These are phyloP conservation scores for Lamprotornis superbus DNA, from an alignment of 2,113 vertebrate species.

Conservation along the genomic window DNA sequence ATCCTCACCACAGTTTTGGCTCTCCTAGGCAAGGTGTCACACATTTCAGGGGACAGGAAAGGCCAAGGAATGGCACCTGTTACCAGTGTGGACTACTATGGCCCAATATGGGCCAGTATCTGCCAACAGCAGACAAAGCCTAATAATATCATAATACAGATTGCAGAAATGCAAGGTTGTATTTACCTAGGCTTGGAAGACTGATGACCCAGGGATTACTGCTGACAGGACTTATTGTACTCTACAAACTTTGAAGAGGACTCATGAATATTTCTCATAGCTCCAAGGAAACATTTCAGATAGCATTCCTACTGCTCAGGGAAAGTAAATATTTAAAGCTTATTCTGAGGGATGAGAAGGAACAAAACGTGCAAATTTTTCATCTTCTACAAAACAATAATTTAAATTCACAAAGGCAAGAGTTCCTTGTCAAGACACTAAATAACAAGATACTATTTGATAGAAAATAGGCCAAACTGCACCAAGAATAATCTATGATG, in stretches of 20 bases:
- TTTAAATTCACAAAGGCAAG: neutral
- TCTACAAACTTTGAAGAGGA: neutral
- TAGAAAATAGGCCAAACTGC: neutral
- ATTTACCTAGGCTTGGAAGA: neutral
- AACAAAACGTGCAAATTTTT: neutral
- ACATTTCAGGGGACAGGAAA: neutral
- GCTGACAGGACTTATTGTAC: neutral
- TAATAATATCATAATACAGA: neutral
- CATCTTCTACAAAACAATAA: neutral
- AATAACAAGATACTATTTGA: neutral
- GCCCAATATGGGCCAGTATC: neutral
- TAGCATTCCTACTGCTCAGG: neutral
- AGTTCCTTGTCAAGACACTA: neutral
- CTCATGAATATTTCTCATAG: neutral
- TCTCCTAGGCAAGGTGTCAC: neutral
- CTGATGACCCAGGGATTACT: neutral
- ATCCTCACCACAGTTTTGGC: neutral
- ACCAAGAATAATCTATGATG: neutral
- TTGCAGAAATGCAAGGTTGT: neutral
- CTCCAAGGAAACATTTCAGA: neutral
- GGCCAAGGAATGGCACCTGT: neutral
- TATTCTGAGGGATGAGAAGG: neutral
- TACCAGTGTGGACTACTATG: neutral
- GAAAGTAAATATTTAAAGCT: neutral
- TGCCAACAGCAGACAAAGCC: neutral